Percentiles rank a stretch among this genome's conserved stretches.
Conservation (phyloP, 2,797 vertebrate species). For the Odontamblyopus rebecca region DNA sequence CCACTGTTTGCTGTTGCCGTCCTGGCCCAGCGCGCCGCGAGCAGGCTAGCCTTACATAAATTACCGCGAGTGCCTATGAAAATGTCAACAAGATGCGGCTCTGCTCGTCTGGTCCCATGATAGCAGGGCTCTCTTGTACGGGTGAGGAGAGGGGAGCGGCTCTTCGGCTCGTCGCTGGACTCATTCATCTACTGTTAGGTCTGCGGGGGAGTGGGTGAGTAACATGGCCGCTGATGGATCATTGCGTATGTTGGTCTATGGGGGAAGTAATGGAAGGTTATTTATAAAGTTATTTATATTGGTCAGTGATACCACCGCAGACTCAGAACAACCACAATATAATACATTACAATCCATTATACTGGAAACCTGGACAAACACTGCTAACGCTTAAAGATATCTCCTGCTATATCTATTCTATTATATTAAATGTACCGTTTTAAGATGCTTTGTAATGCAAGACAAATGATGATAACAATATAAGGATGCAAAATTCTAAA, state of each 20-base stretch:
- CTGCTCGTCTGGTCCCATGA: conserved; percentile 35
- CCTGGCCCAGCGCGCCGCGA: conserved; percentile 67
- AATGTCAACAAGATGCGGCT: conserved; percentile 72
- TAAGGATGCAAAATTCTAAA: too few species aligned
- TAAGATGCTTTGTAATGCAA: too few species aligned
- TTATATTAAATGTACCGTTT: too few species aligned
- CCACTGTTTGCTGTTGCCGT: conserved; percentile 73
- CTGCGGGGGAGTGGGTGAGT: conserved; percentile 35
- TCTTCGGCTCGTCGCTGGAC: conserved; percentile 63
- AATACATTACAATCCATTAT: too few species aligned
- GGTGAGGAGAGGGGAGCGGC: conserved; percentile 33
- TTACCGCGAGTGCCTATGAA: conserved; percentile 71
- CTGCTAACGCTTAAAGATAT: not conserved
- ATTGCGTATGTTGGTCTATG: not conserved
- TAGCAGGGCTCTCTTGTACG: conserved; percentile 10
- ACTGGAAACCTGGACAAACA: too few species aligned
- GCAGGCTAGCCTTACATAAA: conserved; percentile 72
- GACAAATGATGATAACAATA: too few species aligned
- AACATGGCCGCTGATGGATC: conserved; percentile 59
- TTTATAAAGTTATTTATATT: not conserved
- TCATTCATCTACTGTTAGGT: conserved; percentile 54
- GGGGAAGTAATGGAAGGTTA: not conserved
- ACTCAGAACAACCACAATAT: not conserved
- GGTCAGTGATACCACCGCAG: not conserved
- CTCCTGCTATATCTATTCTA: too few species aligned